Base-by-base conservation (phyloP, 2,797 vertebrate genomes). In the Leptoclinus maculatus region DNA sequence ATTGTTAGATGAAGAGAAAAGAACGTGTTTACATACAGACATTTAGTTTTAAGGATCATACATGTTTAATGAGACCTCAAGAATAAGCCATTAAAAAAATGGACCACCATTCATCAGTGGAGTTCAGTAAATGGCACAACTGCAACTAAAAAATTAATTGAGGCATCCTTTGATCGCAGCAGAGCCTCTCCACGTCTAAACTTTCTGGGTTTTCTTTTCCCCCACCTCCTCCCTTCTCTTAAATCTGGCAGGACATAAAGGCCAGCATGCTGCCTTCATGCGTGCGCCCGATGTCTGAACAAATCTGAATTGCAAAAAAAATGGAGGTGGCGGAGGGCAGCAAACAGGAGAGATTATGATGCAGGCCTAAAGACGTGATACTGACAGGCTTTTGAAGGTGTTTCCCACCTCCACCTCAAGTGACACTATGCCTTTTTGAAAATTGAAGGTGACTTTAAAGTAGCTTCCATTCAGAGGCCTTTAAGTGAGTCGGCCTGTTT, bases 361-460 rank as follows among this genome's bases (percentile, higher is more conserved):
- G 78, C 82, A 66, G 88, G 78, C 71, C 74, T 60, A 58, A 58
- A 68, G 71, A 73, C 53, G 25, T 68, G 64, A 68, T 71, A 53
- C 82, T 47, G 59, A 64, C 47, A 72, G 70, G 76, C 73, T 83
- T 93, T 91, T 93, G 88, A 93, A 89, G 79, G 69, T 67, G 76
- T 84, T 92, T 87, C 85, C 76, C 43, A 66, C 71, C 74, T 84
- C 67, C 76, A 77, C 79, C 79, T 82, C 72, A 29, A 76, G 83
- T 83, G 86, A 85, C 87, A 86, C 65, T 14, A 71, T 57, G 76
- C 72, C 87, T 93, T 93, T 93, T 92, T 32, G 91, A 89, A 89
- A 84, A 71, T 83, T 63, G 80, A 65, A 86, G 78, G 87, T 78
- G 85, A 87, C 83, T 82, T 13, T 78, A 74, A 90, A 85, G 85